Base-by-base conservation (phyloP, 2,888 invertebrate genomes). In the Himalopsyche anomala region DNA sequence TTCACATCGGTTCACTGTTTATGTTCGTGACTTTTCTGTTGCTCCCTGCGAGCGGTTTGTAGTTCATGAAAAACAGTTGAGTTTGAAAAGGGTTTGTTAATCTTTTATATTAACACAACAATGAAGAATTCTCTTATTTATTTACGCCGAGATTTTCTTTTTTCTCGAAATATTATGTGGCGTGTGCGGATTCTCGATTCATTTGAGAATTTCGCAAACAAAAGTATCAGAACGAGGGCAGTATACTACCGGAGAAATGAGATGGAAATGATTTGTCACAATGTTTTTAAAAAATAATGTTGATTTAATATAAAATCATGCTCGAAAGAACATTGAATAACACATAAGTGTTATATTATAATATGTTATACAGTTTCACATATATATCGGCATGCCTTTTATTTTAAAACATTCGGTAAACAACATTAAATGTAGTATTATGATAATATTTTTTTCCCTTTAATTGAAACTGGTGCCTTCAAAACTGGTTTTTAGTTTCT, bases 1-100 rank as follows among this genome's bases (percentile, higher is more conserved):
- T 62, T 62, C 62, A 28, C 19, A 62, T 28, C 62, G 62, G 28
- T 62, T 62, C 28, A 2, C 15, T 62, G 62, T 62, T 62, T 62
- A 28, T 28, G 62, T 62, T 62, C 62, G 28, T 62, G 62, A 19
- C 62, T 62, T 62, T 62, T 62, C 62, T 62, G 62, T 62, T 62
- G 4, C 4, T 62, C 62, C 62, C 62, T 19, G 62, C 62, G 19
- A 62, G 62, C 62, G 62, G 19, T 62, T 62, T 9, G 19, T 62
- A 62, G 62, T 62, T 62, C 62, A 62, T 62, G 62, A 62, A 62
- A 62, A 62, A 62, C 62, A 62, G 62, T 62, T 62, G 62, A 62
- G 62, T 62, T 62, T 62, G 62, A 62, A 62, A 62, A 62, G 62
- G 62, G 62, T 62, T 62, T 62, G 62, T 62, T 62, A 62, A 62